Evolutionary conservation across 2,113 vertebrate genomes (phyloP), one percentile per base, ranked within the genome.

Genomic region (Cryptomyrus ogoouensis): DNA sequence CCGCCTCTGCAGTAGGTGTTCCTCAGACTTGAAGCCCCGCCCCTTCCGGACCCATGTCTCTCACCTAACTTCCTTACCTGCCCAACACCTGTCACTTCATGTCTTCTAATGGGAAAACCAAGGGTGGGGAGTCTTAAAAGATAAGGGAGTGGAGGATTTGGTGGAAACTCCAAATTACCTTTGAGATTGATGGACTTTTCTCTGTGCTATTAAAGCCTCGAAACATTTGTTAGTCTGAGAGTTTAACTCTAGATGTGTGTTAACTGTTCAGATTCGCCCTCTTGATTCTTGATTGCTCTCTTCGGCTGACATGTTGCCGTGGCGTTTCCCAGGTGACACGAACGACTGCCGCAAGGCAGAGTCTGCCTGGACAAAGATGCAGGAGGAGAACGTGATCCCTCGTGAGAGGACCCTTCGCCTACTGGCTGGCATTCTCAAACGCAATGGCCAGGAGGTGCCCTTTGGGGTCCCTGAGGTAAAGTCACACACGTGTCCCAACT

Each of bases 331-430:
- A 99, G 98, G 96, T 84, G 88, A 94, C 31, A 97, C 90, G 0
- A 92, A 94, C 44, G 93, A 98, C 93, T 98, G 96, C 96, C 6
- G 90, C 91, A 98, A 95, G 91, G 98, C 98, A 49, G 97, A 97
- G 49, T 92, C 94, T 7, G 39, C 93, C 80, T 99, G 98, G 98
- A 98, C 95, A 74, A 99, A 98, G 96, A 98, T 99, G 94, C 97
- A 99, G 93, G 98, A 99, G 92, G 98, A 99, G 95, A 98, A 97
- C 90, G 5, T 97, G 90, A 95, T 98, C 94, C 98, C 98, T 80
- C 96, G 96, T 77, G 96, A 96, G 80, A 97, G 94, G 93, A 99
- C 98, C 0, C 93, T 98, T 17, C 91, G 24, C 2, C 90, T 99
- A 47, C 94, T 99, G 89, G 97, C 97, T 12, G 92, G 95, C 49